Percentiles rank a stretch among this genome's conserved stretches.
phyloP scores from a whole-genome alignment of 2,888 invertebrate genomes.

The Hermaeophaga mercurialis region DNA sequence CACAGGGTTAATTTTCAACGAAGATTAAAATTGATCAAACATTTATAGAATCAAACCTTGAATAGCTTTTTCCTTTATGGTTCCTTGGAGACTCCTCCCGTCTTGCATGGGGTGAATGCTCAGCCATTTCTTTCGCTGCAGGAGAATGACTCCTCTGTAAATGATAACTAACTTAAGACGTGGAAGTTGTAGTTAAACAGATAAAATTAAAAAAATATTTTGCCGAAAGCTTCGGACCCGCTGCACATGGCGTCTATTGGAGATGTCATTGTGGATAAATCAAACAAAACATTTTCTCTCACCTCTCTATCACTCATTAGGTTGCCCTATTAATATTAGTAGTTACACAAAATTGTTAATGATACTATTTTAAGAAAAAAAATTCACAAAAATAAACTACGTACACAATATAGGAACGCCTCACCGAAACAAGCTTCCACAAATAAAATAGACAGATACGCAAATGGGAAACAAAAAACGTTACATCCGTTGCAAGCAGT shows the following conservation, averaged over 20 bases:
- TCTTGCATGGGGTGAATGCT: constrained; percentile 54
- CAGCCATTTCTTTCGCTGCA: constrained; percentile 50
- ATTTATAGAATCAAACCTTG: constrained; percentile 48
- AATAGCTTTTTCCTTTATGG: constrained; percentile 55
- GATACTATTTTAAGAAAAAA: no score
- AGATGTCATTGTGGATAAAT: constrained; percentile 9
- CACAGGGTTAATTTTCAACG: not conserved
- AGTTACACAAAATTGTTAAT: no score
- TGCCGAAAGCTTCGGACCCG: constrained; percentile 12
- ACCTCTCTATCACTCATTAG: constrained; percentile 32
- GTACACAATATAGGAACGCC: no score
- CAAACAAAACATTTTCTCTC: constrained; percentile 10
- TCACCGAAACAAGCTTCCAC: no score
- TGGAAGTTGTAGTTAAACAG: not conserved
- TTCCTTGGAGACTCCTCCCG: constrained; percentile 55
- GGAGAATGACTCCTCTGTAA: constrained; percentile 52
- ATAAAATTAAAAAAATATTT: not conserved
- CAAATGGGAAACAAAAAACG: no score
- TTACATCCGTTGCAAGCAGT: no score
- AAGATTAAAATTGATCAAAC: constrained; percentile 2
- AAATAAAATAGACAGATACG: no score
- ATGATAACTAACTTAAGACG: not conserved
- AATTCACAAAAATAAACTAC: no score
- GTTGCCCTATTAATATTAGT: no score
- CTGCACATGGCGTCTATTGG: constrained; percentile 23